A percentile compares a stretch with the other conserved stretches of the same genome.
Evolutionary conservation across 2,113 vertebrate species (phyloP).

Genomic region (Stigmatopora nigra): DNA sequence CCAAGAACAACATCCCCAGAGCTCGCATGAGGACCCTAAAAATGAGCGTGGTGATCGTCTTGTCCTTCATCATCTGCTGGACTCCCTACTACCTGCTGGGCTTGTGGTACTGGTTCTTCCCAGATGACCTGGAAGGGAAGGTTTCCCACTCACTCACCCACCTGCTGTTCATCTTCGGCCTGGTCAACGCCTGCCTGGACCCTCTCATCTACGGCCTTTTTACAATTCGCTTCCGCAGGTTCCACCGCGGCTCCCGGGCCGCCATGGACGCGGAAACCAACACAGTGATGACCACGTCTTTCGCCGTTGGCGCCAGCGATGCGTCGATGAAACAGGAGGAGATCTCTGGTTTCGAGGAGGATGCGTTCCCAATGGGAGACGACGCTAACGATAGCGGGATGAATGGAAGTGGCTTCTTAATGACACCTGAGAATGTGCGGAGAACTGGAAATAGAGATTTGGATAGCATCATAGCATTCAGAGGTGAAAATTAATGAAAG

Average conservation of each 20-base stretch:
- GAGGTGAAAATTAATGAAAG: neutral
- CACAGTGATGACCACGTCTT: slow-evolving; percentile 65
- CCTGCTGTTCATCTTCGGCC: slow-evolving; percentile 72
- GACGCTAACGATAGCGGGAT: slow-evolving; percentile 4
- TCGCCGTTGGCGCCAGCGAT: slow-evolving; percentile 55
- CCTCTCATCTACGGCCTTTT: slow-evolving; percentile 70
- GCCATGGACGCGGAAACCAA: slow-evolving; percentile 23
- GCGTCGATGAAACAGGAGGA: slow-evolving; percentile 37
- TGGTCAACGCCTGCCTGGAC: slow-evolving; percentile 67
- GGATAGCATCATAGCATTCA: slow-evolving; percentile 35
- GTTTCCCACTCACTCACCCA: slow-evolving; percentile 71
- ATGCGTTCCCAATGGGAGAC: slow-evolving; percentile 3
- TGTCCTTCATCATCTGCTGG: slow-evolving; percentile 71
- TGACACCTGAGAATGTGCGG: neutral
- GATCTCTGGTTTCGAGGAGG: slow-evolving; percentile 20
- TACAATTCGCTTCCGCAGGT: slow-evolving; percentile 55
- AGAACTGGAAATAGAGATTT: slow-evolving; percentile 12
- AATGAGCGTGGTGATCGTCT: slow-evolving; percentile 73
- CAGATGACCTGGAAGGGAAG: slow-evolving; percentile 63
- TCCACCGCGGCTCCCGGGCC: slow-evolving; percentile 29
- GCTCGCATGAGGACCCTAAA: slow-evolving; percentile 71
- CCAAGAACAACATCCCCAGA: slow-evolving; percentile 74
- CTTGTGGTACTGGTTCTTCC: slow-evolving; percentile 75
- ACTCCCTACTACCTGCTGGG: slow-evolving; percentile 69
- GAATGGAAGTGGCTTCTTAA: slow-evolving; percentile 16